phyloP scores from a whole-genome alignment of 2,888 invertebrate genomes.

The Idaea aversata region DNA sequence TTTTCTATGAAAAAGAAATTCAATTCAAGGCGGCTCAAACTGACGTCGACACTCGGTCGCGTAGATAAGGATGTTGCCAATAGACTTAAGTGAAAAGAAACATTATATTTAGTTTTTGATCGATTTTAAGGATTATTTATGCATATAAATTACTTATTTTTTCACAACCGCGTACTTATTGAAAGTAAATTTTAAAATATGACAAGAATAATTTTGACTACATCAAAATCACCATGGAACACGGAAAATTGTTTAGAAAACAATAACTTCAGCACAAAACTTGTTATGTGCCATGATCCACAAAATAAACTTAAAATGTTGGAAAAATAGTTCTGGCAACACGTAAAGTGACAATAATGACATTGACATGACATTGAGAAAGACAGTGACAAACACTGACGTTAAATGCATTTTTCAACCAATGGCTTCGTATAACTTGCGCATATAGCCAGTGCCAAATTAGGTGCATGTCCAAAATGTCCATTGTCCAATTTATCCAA shows the following conservation, averaged over 20 bases:
- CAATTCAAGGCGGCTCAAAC: not conserved
- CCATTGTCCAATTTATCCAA: too few species aligned
- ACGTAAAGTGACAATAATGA: not conserved
- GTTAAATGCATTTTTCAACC: not conserved
- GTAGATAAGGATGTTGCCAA: not conserved
- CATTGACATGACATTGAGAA: conserved; percentile 1
- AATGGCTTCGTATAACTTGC: too few species aligned
- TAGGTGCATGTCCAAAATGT: too few species aligned
- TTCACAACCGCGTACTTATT: too few species aligned
- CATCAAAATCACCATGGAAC: too few species aligned
- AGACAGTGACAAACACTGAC: not conserved
- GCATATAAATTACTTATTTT: not conserved
- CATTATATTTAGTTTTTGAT: not conserved
- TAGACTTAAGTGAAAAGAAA: not conserved
- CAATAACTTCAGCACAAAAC: not conserved
- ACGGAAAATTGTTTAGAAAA: not conserved
- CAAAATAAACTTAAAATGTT: not conserved
- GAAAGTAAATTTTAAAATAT: too few species aligned
- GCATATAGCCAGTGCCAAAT: too few species aligned
- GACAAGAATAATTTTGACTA: too few species aligned
- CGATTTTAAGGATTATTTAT: not conserved
- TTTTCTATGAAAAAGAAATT: not conserved
- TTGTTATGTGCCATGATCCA: not conserved
- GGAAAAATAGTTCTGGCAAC: not conserved
- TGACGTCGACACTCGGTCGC: not conserved